These are phyloP conservation scores for Enteromius afrohamiltoni DNA, from an alignment of 2,797 vertebrate genomes.

Conservation along the genomic window DNA sequence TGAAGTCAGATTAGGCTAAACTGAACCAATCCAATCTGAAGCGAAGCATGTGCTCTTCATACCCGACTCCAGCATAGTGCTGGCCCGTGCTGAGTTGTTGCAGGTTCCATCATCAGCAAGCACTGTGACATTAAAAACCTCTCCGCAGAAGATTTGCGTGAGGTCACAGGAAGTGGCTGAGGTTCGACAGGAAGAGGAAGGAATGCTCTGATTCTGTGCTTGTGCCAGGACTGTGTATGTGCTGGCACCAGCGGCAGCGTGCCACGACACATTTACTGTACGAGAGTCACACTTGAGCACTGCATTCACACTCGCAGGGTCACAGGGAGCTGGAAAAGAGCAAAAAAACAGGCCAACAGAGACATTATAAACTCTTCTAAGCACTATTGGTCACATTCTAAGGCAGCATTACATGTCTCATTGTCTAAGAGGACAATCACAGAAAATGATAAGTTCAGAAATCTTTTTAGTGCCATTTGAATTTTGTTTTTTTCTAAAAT, in stretches of 20 bases:
- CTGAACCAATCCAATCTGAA: background rate
- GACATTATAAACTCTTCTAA: background rate
- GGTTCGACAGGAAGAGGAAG: conserved; percentile 61
- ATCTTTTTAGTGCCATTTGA: too few species aligned
- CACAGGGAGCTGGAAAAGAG: conserved; percentile 72
- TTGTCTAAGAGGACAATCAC: background rate
- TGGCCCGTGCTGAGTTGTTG: conserved; percentile 69
- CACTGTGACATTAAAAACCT: conserved; percentile 71
- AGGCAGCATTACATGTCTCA: background rate
- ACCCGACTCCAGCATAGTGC: conserved; percentile 73
- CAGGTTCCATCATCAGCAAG: conserved; percentile 73
- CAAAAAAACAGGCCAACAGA: background rate
- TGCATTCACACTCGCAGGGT: conserved; percentile 66
- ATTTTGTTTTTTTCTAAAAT: too few species aligned
- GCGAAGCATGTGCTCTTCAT: conserved; percentile 7
- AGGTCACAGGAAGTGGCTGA: conserved; percentile 68
- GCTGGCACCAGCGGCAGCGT: conserved; percentile 63
- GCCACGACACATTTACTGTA: conserved; percentile 71
- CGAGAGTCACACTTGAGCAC: conserved; percentile 66
- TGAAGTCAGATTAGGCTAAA: background rate
- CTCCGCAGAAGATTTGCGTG: conserved; percentile 71
- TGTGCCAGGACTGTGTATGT: conserved; percentile 72
- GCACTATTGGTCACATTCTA: too few species aligned
- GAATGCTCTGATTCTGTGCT: conserved; percentile 34
- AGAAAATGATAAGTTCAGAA: background rate